A percentile compares a stretch with the other conserved stretches of the same genome.
Evolutionary conservation across 2,113 vertebrate species (phyloP).

Genomic region (Hystrix brachyura): DNA sequence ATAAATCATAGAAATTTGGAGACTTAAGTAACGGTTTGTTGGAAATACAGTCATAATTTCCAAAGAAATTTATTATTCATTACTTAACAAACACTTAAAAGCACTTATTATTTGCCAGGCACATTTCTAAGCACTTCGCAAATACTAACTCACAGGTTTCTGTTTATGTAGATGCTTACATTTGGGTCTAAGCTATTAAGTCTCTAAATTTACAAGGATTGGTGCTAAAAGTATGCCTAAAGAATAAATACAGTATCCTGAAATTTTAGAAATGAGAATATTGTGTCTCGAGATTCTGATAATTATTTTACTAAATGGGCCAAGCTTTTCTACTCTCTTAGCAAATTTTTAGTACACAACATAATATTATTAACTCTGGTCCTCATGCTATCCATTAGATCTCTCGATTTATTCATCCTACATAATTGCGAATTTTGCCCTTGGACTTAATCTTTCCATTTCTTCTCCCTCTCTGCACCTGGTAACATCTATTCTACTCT

Average conservation of each 20-base stretch:
- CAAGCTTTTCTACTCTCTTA: background rate
- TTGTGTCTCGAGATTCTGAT: background rate
- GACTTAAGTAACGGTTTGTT: slow-evolving; percentile 29
- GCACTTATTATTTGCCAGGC: slow-evolving; percentile 54
- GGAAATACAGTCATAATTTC: slow-evolving; percentile 55
- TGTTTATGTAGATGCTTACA: background rate
- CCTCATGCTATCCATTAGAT: background rate
- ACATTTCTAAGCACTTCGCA: slow-evolving; percentile 46
- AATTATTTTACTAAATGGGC: background rate
- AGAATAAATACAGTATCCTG: background rate
- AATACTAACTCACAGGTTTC: slow-evolving; percentile 50
- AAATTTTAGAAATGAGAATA: background rate
- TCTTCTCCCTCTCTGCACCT: background rate
- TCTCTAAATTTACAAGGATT: slow-evolving; percentile 30
- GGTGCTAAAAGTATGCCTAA: background rate
- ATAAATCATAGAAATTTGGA: slow-evolving; percentile 25
- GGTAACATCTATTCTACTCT: background rate
- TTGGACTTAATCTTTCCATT: background rate
- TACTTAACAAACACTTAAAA: slow-evolving; percentile 31
- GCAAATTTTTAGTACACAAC: background rate
- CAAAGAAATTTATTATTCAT: slow-evolving; percentile 35
- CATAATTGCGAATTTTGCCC: background rate
- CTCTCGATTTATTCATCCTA: background rate
- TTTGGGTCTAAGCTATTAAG: background rate
- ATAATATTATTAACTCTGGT: background rate